phyloP scores from a whole-genome alignment of 35 echinoderm and acorn worm genomes.

The Stichopus chloronotus region DNA sequence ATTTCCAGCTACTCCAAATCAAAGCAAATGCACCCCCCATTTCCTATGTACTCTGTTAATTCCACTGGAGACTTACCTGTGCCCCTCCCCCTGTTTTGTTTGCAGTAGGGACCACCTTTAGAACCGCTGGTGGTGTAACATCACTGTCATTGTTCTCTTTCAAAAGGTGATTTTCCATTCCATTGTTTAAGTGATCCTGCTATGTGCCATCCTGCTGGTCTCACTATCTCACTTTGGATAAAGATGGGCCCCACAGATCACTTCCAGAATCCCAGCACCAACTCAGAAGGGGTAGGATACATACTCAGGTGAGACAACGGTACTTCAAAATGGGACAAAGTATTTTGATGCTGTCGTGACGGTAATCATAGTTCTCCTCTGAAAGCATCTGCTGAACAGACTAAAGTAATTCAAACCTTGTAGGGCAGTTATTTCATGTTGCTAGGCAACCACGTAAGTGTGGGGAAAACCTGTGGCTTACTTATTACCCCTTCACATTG shows the following conservation, averaged over 20 bases:
- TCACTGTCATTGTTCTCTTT: neutral
- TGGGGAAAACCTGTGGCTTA: no score
- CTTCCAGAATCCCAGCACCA: slow-evolving; percentile 64
- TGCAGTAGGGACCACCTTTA: no score
- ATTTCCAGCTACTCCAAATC: no score
- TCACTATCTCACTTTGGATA: slow-evolving; percentile 83
- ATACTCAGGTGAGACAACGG: slow-evolving; percentile 35
- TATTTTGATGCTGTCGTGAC: neutral
- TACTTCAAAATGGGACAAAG: neutral
- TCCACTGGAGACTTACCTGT: no score
- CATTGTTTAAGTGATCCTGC: slow-evolving; percentile 85
- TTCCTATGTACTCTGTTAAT: no score
- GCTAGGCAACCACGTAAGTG: neutral
- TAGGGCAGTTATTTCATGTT: neutral
- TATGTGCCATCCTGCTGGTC: slow-evolving; percentile 59
- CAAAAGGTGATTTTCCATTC: slow-evolving; percentile 57
- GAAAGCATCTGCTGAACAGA: neutral
- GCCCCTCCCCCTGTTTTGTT: no score
- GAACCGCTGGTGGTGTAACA: no score
- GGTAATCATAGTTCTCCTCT: neutral
- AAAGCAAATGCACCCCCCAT: no score
- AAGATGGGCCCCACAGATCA: slow-evolving; percentile 66
- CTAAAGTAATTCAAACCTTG: neutral
- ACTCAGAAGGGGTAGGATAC: slow-evolving; percentile 64
- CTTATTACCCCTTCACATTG: no score